phyloP scores from a whole-genome alignment of 2,113 vertebrate species.

The Pyxicephalus adspersus region DNA sequence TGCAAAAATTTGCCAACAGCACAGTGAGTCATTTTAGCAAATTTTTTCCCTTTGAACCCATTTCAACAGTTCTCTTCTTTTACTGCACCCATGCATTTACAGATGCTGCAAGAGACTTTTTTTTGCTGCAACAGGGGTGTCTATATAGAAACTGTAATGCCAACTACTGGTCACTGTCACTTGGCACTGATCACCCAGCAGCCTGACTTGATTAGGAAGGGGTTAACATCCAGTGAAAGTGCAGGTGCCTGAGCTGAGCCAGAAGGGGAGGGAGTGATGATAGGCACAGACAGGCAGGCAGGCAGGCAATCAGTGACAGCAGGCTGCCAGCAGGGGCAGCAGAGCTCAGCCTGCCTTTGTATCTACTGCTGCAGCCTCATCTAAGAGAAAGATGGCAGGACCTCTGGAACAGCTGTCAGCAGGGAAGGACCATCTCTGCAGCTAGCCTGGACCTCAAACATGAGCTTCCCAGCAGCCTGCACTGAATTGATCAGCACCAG shows the following conservation, averaged over 20 bases:
- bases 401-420: slow-evolving; percentile 70
- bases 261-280: background rate
- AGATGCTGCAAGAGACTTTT: too few species aligned
- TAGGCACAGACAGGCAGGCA: background rate
- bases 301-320: background rate
- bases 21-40: too few species aligned
- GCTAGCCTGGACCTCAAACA: slow-evolving; percentile 76
- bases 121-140: too few species aligned
- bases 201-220: too few species aligned
- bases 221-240: background rate
- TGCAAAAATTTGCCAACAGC: too few species aligned
- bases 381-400: slow-evolving; percentile 76
- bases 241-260: background rate
- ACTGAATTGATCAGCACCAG: slow-evolving; percentile 23
- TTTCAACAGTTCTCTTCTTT: too few species aligned
- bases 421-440: slow-evolving; percentile 64
- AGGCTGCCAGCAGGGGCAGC: slow-evolving; percentile 65
- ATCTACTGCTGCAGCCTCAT: slow-evolving; percentile 43
- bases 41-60: too few species aligned
- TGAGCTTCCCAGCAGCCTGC: slow-evolving; percentile 48
- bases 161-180: too few species aligned
- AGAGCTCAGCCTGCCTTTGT: slow-evolving; percentile 61
- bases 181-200: too few species aligned
- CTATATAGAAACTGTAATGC: too few species aligned
- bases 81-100: too few species aligned